Conservation (phyloP, 2,888 invertebrate genomes). For the Chaetoderma sp. region DNA sequence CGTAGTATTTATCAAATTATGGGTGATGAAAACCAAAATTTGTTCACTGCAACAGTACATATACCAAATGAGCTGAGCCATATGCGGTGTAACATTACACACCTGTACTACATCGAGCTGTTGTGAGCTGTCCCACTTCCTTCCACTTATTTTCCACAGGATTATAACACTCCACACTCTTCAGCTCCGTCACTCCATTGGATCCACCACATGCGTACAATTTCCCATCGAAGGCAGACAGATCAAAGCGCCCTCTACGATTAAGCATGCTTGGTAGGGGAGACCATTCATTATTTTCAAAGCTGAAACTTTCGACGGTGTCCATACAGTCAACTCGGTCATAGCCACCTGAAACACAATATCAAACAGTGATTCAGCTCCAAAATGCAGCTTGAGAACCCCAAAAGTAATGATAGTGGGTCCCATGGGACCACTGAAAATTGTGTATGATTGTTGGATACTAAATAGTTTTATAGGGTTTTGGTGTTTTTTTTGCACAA, state of each 20-base stretch:
- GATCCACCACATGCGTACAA: slow-evolving; percentile 84
- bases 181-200: slow-evolving; percentile 85
- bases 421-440: too few species aligned
- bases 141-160: slow-evolving; percentile 72
- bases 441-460: too few species aligned
- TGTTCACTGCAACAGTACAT: neutral
- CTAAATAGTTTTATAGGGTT: too few species aligned
- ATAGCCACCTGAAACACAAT: slow-evolving; percentile 78
- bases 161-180: slow-evolving; percentile 78
- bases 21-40: too few species aligned
- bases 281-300: slow-evolving; percentile 79
- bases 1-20: too few species aligned
- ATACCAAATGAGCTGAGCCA: neutral
- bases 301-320: slow-evolving; percentile 81
- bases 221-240: slow-evolving; percentile 77
- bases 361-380: neutral
- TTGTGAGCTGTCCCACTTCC: slow-evolving; percentile 73
- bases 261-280: slow-evolving; percentile 79
- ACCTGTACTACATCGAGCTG: slow-evolving; percentile 79
- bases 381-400: too few species aligned
- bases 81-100: too few species aligned
- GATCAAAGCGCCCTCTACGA: slow-evolving; percentile 83
- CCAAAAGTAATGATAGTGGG: too few species aligned
- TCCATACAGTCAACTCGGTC: slow-evolving; percentile 86
- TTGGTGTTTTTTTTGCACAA: too few species aligned